Percentiles rank a stretch among this genome's conserved stretches.
These are phyloP conservation scores for Phyllotreta cruciferae DNA, from an alignment of 2,888 invertebrate species.

Conservation along the genomic window DNA sequence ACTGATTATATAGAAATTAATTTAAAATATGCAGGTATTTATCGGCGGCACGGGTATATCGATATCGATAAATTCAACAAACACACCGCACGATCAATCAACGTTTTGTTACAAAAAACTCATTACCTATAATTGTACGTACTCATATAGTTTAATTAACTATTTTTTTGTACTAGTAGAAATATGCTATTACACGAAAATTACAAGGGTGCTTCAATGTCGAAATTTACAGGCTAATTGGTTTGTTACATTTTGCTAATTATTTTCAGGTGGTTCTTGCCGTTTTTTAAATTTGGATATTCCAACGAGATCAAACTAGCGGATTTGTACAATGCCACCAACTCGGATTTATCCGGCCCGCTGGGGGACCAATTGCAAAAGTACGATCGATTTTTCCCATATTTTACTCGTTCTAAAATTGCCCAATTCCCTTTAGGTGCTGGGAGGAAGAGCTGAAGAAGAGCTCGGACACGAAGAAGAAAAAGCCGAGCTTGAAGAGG, in stretches of 20 bases:
- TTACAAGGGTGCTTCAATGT: background rate
- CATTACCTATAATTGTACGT: no score
- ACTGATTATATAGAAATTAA: no score
- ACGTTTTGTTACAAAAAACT: background rate
- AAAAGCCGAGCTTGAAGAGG: conserved; percentile 66
- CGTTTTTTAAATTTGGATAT: conserved; percentile 70
- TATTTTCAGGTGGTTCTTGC: conserved; percentile 70
- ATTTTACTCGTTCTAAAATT: background rate
- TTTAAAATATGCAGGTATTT: no score
- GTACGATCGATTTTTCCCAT: conserved; percentile 49
- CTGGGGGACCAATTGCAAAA: conserved; percentile 72
- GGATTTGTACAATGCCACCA: conserved; percentile 71
- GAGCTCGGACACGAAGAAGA: conserved; percentile 17
- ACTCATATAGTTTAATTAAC: no score
- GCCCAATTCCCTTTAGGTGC: conserved; percentile 19
- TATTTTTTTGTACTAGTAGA: no score
- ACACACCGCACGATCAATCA: no score
- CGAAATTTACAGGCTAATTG: background rate
- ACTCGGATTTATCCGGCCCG: conserved; percentile 68
- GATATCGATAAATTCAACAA: no score
- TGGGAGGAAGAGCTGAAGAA: conserved; percentile 23
- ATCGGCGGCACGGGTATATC: no score
- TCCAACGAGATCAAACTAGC: conserved; percentile 69
- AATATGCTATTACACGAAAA: no score
- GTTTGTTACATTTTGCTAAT: background rate